These are phyloP conservation scores for Trididemnum clinides DNA, from an alignment of 23 tunicate species.

Conservation along the genomic window DNA sequence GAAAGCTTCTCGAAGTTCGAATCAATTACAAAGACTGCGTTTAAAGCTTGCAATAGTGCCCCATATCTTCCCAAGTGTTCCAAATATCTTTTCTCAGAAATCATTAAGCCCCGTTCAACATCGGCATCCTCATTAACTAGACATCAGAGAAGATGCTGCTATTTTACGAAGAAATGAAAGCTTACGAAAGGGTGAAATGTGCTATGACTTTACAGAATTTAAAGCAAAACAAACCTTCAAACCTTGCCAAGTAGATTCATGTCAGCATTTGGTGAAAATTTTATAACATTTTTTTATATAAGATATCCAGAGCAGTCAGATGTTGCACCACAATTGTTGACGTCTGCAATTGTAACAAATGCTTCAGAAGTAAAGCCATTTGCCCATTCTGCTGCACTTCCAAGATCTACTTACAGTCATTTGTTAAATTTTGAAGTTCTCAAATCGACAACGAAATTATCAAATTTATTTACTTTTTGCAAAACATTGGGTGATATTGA, in stretches of 20 bases:
- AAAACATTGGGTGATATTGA: not conserved
- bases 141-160: not conserved
- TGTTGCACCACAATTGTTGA: not conserved
- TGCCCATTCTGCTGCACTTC: not conserved
- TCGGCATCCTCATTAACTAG: not conserved
- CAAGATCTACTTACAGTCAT: not conserved
- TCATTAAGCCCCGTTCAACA: not conserved
- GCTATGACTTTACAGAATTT: not conserved
- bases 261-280: not conserved
- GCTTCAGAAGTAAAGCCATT: not conserved
- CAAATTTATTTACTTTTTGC: not conserved
- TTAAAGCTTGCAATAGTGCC: not conserved
- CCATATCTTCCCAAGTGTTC: not conserved
- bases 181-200: not conserved
- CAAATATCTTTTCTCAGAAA: not conserved
- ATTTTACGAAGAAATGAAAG: not conserved
- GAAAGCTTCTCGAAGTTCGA: not conserved
- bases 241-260: not conserved
- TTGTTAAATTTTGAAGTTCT: not conserved
- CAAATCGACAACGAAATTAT: not conserved
- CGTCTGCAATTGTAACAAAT: not conserved
- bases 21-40: not conserved
- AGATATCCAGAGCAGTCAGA: not conserved
- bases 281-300: not conserved
- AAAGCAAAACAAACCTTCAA: not conserved